phyloP scores from a whole-genome alignment of 1,140 invertebrate species.

The Drosophila nigromelanica region DNA sequence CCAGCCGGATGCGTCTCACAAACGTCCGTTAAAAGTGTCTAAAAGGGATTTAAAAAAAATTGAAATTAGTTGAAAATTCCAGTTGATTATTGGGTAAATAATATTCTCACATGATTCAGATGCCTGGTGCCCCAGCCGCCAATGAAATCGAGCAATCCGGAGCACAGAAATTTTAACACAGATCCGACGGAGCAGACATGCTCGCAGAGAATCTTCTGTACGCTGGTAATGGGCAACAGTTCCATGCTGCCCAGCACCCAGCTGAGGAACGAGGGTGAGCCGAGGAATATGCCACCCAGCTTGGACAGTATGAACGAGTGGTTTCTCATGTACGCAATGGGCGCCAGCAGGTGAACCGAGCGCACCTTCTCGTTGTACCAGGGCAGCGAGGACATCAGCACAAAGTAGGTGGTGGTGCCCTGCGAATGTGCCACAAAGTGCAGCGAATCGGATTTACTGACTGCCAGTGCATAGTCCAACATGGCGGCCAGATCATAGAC shows the following conservation, averaged over 20 bases:
- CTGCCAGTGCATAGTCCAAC: constrained; percentile 87
- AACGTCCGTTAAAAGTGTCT: constrained; percentile 73
- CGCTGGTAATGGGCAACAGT: constrained; percentile 67
- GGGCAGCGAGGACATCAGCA: constrained; percentile 85
- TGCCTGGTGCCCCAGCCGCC: constrained; percentile 76
- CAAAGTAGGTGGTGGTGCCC: constrained; percentile 86
- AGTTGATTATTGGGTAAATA: background rate
- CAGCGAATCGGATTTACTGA: constrained; percentile 85
- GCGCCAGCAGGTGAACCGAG: constrained; percentile 86
- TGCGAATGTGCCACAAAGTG: constrained; percentile 88
- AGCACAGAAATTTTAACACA: constrained; percentile 69
- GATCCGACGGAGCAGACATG: constrained; percentile 68
- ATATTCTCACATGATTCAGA: constrained; percentile 68
- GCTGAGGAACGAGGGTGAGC: constrained; percentile 71
- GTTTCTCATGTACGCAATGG: constrained; percentile 85
- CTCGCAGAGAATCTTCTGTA: constrained; percentile 70
- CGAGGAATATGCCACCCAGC: constrained; percentile 64
- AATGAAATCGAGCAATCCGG: constrained; percentile 70
- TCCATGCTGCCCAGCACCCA: constrained; percentile 73
- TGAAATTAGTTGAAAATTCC: too few species aligned
- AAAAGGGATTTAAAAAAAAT: background rate
- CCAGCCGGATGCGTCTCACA: constrained; percentile 83
- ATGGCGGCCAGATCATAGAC: constrained; percentile 88
- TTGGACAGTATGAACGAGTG: constrained; percentile 85
- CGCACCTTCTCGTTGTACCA: constrained; percentile 86